Evolutionary conservation across 2,797 vertebrate species (phyloP).

Genomic region (Glyptemys insculpta): DNA sequence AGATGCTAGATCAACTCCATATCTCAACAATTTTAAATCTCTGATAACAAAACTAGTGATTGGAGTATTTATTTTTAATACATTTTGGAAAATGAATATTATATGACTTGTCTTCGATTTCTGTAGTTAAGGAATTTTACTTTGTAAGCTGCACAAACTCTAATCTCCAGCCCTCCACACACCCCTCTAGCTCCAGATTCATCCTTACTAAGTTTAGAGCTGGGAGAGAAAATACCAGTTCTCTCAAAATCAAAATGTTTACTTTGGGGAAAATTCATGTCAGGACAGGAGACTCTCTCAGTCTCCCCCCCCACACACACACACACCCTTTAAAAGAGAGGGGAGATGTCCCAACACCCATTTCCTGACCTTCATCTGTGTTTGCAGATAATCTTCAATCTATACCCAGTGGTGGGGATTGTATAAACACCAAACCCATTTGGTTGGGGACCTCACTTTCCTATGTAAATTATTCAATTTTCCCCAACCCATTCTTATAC

Average conservation of each 20-base stretch:
- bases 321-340: background rate
- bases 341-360: background rate
- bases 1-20: background rate
- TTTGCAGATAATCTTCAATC: background rate
- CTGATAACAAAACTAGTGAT: background rate
- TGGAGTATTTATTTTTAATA: background rate
- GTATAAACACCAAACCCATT: background rate
- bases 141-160: background rate
- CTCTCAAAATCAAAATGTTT: background rate
- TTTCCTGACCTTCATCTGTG: background rate
- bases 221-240: background rate
- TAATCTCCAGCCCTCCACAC: background rate
- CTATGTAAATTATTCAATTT: background rate
- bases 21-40: slow-evolving; percentile 1
- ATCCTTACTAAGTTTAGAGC: background rate
- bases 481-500: background rate
- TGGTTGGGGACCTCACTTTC: background rate
- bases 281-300: background rate
- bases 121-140: background rate
- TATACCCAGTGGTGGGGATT: background rate
- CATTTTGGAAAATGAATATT: background rate
- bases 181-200: background rate
- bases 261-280: background rate
- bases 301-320: background rate
- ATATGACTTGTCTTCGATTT: background rate